Base-by-base conservation (phyloP, 2,888 invertebrate genomes). In the Dione juno region DNA sequence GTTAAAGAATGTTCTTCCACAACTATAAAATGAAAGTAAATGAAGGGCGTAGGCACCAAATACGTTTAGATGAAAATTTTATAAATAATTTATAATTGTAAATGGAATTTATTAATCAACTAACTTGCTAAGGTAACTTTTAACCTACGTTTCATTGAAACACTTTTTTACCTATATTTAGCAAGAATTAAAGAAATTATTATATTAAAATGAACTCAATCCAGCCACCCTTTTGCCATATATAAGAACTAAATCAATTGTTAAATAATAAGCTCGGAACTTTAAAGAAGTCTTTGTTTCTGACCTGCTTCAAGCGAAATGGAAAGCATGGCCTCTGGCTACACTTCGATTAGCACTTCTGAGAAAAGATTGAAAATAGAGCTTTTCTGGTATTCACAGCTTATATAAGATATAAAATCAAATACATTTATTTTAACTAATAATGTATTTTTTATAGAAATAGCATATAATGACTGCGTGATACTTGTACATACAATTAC, bases 271-370 rank as follows among this genome's bases (percentile, higher is more conserved):
- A 59, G 9, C 16, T 37, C 13, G 14, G 19, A 3, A 40, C 16
- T 41, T 52, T 16, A 59, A 41, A 52, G 19, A 53, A 48, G 21
- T 7, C 37, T 57, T 57, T 16, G 16, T 50, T 28, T 66, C 37
- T 45, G 58, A 59, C 66, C 65, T 59, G 70, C 52, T 70, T 70
- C 41, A 61, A 66, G n/a, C 16, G n/a, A 37, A 66, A 67, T 54
- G 37, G 57, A 66, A 63, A 67, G 48, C 28, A 50, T 48, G 53
- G 35, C 54, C 14, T 53, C 54, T 50, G 64, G 61, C 48, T 67
- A 41, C 67, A 70, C 61, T 54, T 67, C 61, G 54, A 67, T 54
- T 66, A 63, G 61, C 45, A 66, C 54, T 70, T 59, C 28, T 53
- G 59, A 70, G 66, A 70, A 63, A 54, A 54, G 54, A 54, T 57